phyloP scores from a whole-genome alignment of 2,113 vertebrate genomes.

The Clarias macrocephalus region DNA sequence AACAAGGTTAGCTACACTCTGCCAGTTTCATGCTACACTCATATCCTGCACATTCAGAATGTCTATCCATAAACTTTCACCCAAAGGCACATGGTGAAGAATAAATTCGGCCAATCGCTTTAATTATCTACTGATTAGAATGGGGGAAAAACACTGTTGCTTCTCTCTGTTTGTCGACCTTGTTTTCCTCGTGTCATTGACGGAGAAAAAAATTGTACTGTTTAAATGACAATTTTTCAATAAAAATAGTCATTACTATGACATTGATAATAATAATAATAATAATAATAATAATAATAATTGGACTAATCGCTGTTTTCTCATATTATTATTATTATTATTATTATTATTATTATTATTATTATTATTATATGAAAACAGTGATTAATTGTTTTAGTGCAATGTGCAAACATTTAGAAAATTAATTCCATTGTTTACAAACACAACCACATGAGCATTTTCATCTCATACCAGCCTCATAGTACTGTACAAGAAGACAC shows the following conservation, averaged over 20 bases:
- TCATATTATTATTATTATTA: background rate
- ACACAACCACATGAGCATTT: background rate
- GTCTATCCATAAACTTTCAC: slow-evolving; percentile 66
- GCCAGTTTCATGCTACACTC: slow-evolving; percentile 61
- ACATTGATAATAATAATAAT: background rate
- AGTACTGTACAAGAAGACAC: background rate
- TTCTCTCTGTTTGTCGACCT: background rate
- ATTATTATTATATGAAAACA: background rate
- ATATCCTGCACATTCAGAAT: slow-evolving; percentile 63
- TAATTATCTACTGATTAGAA: slow-evolving; percentile 62
- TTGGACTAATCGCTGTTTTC: background rate
- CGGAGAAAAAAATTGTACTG: background rate
- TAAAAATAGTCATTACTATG: background rate
- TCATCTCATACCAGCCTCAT: background rate
- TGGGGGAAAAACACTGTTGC: slow-evolving; percentile 48
- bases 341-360: background rate
- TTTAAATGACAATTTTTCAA: background rate
- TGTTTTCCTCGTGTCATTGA: background rate
- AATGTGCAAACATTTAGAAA: background rate
- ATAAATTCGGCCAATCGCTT: slow-evolving; percentile 69
- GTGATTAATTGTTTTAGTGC: background rate
- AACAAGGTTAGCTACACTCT: slow-evolving; percentile 70
- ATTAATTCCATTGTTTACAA: background rate
- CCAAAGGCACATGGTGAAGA: slow-evolving; percentile 62
- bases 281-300: background rate